Evolutionary conservation across 2,113 vertebrate genomes (phyloP).

Genomic region (Istiophorus platypterus): DNA sequence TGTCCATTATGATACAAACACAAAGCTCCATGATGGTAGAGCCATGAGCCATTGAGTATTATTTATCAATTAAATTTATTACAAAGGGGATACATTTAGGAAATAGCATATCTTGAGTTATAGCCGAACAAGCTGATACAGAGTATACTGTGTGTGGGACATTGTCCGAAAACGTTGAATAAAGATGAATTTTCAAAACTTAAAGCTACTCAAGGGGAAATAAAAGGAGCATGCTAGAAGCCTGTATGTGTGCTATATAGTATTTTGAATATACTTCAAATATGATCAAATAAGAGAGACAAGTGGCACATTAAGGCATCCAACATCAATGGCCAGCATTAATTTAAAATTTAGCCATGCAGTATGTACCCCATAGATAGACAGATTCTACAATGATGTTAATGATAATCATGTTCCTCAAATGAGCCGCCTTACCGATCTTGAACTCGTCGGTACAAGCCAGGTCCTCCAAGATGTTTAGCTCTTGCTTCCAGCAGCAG

Average conservation of each 20-base stretch:
- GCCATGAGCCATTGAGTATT: too few relatives aligned
- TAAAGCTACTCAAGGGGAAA: background rate
- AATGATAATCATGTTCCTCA: background rate
- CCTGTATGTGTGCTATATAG: background rate
- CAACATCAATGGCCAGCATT: background rate
- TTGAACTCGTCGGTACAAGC: too few relatives aligned
- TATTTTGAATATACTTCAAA: background rate
- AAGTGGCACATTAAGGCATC: too few relatives aligned
- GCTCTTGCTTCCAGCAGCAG: slow-evolving; percentile 93
- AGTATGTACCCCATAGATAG: background rate
- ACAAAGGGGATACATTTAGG: background rate
- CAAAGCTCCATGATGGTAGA: too few relatives aligned
- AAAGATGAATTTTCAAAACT: background rate
- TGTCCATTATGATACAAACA: too few relatives aligned
- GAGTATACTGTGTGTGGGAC: background rate
- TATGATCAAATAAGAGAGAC: background rate
- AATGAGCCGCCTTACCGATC: slow-evolving; percentile 89
- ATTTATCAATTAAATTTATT: too few relatives aligned
- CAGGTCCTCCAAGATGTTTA: slow-evolving; percentile 95
- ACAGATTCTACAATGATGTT: background rate
- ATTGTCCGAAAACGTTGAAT: background rate
- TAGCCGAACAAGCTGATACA: background rate
- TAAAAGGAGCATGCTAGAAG: background rate
- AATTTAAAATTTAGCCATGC: background rate
- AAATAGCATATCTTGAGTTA: background rate